Evolutionary conservation across 2,113 vertebrate species (phyloP).

Genomic region (Condylura cristata): DNA sequence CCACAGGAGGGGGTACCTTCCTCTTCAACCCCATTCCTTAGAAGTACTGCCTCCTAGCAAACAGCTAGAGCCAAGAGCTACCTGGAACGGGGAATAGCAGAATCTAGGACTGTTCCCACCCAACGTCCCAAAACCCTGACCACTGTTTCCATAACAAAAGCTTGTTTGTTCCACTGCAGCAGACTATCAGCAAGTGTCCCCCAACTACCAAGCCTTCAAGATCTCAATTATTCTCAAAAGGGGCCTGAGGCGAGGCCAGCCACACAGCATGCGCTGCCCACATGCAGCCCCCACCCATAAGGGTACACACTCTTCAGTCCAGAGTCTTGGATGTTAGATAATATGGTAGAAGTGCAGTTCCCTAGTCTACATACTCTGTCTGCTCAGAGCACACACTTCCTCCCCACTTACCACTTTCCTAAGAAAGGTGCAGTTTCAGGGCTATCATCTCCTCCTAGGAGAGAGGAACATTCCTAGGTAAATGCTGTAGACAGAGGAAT

Average conservation of each 20-base stretch:
- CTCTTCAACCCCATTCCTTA: not conserved
- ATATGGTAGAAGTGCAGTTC: not conserved
- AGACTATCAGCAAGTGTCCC: conserved; percentile 63
- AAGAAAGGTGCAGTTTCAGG: not conserved
- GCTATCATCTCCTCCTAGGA: not conserved
- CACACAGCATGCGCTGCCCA: not conserved
- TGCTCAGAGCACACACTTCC: not conserved
- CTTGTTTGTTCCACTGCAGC: conserved; percentile 53
- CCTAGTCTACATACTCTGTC: not conserved
- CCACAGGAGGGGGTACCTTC: not conserved
- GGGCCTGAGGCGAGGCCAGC: not conserved
- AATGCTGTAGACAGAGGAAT: not conserved
- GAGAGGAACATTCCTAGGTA: not conserved
- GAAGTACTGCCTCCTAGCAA: not conserved
- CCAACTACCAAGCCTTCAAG: conserved; percentile 59
- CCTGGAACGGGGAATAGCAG: not conserved
- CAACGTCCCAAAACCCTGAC: conserved; percentile 45
- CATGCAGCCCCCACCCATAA: not conserved
- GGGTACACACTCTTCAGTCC: not conserved
- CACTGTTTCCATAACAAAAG: conserved; percentile 63
- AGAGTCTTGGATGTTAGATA: not conserved
- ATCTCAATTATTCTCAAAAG: conserved; percentile 56
- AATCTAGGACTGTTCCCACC: not conserved
- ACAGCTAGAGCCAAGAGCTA: not conserved
- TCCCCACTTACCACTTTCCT: not conserved